Evolutionary conservation across 2,113 vertebrate species (phyloP), one percentile per base, ranked within the genome.

Genomic region (Narcine bancroftii): DNA sequence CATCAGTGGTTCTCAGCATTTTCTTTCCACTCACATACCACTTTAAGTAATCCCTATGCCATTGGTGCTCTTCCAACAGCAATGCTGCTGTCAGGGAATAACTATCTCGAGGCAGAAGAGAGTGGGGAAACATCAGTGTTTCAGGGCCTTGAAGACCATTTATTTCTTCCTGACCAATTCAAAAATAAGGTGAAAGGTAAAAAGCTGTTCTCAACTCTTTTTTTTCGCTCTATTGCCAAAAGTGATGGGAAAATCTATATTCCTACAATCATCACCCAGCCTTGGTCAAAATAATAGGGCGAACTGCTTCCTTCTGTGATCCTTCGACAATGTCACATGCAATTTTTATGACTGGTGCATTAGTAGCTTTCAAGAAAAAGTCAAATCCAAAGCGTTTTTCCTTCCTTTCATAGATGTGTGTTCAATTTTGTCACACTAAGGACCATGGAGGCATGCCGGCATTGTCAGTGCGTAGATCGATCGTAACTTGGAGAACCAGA

Each of bases 321-420:
- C 36, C 60, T 39, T 10, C n/a, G n/a, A n/a, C 81, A 19, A 33
- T 87, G n/a, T 87, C 81, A 60, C 53, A 87, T 63, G 13, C 53
- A 87, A 60, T 87, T 87, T 87, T 87, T 63, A 87, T 87, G 53
- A 63, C 60, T n/a, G 19, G 15, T 87, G n/a, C 53, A 87, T 39
- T 63, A 60, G 81, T 87, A 36, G 53, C 53, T 87, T 63, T 87
- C n/a, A 87, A 87, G 36, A 66, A 69, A 60, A 87, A 60, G 53
- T 39, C 81, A 87, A n/a, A 7, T 36, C 53, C n/a, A 56, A 4
- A 21, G 53, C 36, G 81, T 19, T 63, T 87, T 56, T 21, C n/a
- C 53, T 87, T 87, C 33, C 33, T 5, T 87, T 63, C 15, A 87
- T 87, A 87, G 56, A 87, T 60, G 21, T 9, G n/a, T 2, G 53